These are phyloP conservation scores for Catharus fuscescens DNA, from an alignment of 2,113 vertebrate genomes.

Conservation along the genomic window DNA sequence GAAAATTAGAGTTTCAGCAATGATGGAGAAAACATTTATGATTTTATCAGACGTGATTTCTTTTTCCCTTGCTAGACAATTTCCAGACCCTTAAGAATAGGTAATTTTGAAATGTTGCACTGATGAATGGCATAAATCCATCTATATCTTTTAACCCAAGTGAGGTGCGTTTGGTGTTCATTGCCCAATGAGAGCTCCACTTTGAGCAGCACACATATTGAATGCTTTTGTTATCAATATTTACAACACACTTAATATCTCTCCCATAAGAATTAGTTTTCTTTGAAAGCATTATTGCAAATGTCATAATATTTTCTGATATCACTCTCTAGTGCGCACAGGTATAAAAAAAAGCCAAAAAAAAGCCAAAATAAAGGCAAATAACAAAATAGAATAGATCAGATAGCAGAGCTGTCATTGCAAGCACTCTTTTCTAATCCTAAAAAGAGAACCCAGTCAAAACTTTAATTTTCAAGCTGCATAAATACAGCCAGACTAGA, in stretches of 20 bases:
- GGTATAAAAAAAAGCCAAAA: not conserved
- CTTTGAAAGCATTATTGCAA: constrained; percentile 63
- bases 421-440: not conserved
- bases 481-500: not conserved
- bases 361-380: rapidly evolving
- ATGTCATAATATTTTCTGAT: constrained; percentile 57
- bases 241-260: constrained; percentile 46
- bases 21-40: constrained; percentile 74
- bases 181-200: not conserved
- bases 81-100: constrained; percentile 60
- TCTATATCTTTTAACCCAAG: constrained; percentile 60
- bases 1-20: constrained; percentile 78
- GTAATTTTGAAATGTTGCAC: constrained; percentile 56
- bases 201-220: constrained; percentile 11
- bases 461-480: not conserved
- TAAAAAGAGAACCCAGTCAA: constrained; percentile 31
- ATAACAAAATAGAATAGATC: not conserved
- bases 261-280: constrained; percentile 39
- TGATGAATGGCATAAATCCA: constrained; percentile 62
- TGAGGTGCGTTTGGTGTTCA: not conserved
- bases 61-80: constrained; percentile 52
- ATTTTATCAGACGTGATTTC: constrained; percentile 66
- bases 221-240: constrained; percentile 53
- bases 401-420: constrained; percentile 25
- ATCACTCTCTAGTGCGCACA: not conserved